Evolutionary conservation across 2,113 vertebrate species (phyloP), one percentile per base, ranked within the genome.

Genomic region (Dasyurus viverrinus): DNA sequence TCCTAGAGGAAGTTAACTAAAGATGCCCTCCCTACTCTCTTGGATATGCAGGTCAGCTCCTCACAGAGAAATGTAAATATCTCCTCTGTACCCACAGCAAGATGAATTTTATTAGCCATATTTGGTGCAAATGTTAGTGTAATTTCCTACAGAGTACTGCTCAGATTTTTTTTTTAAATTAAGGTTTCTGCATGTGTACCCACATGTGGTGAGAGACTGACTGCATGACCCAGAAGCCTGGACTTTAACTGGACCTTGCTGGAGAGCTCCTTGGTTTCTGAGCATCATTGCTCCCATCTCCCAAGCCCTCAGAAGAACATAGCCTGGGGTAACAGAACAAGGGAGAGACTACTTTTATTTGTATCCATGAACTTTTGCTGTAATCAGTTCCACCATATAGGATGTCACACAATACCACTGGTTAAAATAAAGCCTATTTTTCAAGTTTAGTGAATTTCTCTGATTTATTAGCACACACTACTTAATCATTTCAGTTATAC

Each of bases 391-490:
- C 98, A 97, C 98, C 98, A 92, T 98, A 97, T 96, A 98, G 97
- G 97, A 98, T 98, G 97, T 98, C 97, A 97, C 95, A 95, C 96
- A 90, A 98, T 98, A 98, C 98, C 98, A 98, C 98, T 99, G 98
- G 98, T 98, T 97, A 96, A 98, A 99, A 98, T 99, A 99, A 99
- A 99, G 98, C 98, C 97, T 99, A 98, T 98, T 99, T 99, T 99
- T 99, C 98, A 99, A 98, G 98, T 95, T 89, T 98, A 97, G 90
- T 91, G 98, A 91, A 24, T 98, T 97, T 95, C 92, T 96, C 93
- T 89, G 53, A 30, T 96, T 94, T 94, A 1, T 95, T 91, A 0
- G 53, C 11, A 84, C 68, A 36, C 16, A n/a, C 9, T n/a, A 76
- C 36, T 16, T n/a, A 76, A 84, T 42, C n/a, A 84, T 7, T 42